Evolutionary conservation across 2,113 vertebrate species (phyloP), one percentile per base, ranked within the genome.

Genomic region (Nymphicus hollandicus): DNA sequence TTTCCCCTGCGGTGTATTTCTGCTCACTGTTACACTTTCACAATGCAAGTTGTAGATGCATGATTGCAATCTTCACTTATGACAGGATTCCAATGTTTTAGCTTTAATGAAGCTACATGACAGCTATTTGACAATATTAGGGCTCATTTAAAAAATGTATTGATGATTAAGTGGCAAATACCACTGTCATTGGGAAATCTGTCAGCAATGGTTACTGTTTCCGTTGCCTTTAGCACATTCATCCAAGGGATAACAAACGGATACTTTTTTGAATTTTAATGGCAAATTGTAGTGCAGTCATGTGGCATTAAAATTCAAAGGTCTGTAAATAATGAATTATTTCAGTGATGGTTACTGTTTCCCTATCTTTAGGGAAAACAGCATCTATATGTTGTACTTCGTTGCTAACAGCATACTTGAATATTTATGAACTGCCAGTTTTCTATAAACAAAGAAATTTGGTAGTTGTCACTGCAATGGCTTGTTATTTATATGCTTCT

Each of bases 321-420:
- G 69, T 81, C 88, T 96, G 93, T 96, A 97, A 95, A 96, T 96
- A 95, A 95, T 95, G 31, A 96, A 93, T 91, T 83, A 78, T 96
- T 96, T 88, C 65, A 91, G 69, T 61, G 72, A 72, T 93, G 73
- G 82, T 90, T 96, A 88, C 82, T 46, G 31, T 89, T 96, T 81
- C 71, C 79, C 46, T 94, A 37, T 88, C 94, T 89, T 93, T 66
- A 86, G 87, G 89, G 87, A 86, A 95, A 94, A 86, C 66, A 93
- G 64, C 68, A 81, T 83, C 87, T 97, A 86, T 94, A 95, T 93
- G 87, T 95, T 95, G 74, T 94, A 89, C 41, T 95, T 95, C 43
- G 29, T 91, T 93, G 88, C 80, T 92, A 95, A 95, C 86, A 87
- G 83, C 65, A 43, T 37, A 33, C 47, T 92, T 93, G 64, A 96